Conservation (phyloP, 1,140 invertebrate species). For the Lethrus apterus region DNA sequence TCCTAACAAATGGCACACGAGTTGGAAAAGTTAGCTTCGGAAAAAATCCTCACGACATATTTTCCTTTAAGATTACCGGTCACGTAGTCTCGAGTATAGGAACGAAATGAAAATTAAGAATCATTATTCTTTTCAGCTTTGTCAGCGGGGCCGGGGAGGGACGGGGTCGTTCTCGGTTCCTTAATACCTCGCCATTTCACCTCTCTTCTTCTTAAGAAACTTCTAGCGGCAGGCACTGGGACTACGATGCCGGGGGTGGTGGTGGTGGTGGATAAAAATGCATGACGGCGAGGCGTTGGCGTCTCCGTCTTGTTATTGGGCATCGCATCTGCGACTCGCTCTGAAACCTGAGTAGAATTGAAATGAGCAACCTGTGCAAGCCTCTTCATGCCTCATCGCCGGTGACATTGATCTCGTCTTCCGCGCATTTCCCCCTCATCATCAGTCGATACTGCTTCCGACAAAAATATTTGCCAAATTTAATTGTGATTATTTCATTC, state of each 20-base stretch:
- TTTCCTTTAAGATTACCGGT: slow-evolving; percentile 35
- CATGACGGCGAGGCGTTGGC: slow-evolving; percentile 21
- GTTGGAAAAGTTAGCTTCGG: slow-evolving; percentile 30
- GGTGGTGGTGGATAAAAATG: slow-evolving; percentile 32
- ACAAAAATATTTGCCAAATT: slow-evolving; percentile 8
- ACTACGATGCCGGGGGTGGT: no score
- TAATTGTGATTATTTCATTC: slow-evolving; percentile 3
- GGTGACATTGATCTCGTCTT: slow-evolving; percentile 21
- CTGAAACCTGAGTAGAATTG: slow-evolving; percentile 25
- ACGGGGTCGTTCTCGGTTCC: slow-evolving; percentile 20
- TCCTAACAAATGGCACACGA: slow-evolving; percentile 40
- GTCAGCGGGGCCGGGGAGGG: slow-evolving; percentile 23
- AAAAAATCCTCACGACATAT: slow-evolving; percentile 39
- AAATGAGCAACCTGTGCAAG: slow-evolving; percentile 31
- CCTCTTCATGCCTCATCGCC: slow-evolving; percentile 24
- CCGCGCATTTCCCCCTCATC: slow-evolving; percentile 3
- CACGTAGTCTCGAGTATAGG: slow-evolving; percentile 39
- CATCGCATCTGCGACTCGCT: slow-evolving; percentile 36
- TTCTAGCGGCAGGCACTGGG: no score
- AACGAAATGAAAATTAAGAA: slow-evolving; percentile 44
- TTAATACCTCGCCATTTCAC: slow-evolving; percentile 40
- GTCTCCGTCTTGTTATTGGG: slow-evolving; percentile 32
- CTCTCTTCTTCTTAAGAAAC: no score
- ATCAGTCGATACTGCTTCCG: slow-evolving; percentile 10
- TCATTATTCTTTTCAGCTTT: slow-evolving; percentile 43